Evolutionary conservation across 2,797 vertebrate species (phyloP), one percentile per base, ranked within the genome.

Genomic region (Aeoliscus strigatus): DNA sequence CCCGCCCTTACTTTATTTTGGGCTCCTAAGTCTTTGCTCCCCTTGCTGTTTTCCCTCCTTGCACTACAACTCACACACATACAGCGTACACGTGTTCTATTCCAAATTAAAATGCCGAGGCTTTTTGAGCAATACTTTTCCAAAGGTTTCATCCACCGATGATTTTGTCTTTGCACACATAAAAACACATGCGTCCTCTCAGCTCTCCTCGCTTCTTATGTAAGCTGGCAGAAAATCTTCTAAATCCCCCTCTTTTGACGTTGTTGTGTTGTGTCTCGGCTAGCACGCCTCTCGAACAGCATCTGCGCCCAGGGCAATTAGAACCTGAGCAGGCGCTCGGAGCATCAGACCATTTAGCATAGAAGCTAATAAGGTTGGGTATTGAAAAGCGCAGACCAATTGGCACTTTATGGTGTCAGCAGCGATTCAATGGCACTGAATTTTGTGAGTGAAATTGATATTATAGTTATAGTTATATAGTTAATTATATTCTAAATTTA

Each of bases 281-380:
- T 63, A 68, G 49, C 35, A 30, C 38, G 51, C 48, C 41, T 53
- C 55, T 51, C 38, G 15, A 86, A 84, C 78, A 85, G 73, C 86
- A 88, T 89, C 88, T 83, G 89, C 93, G 87, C 75, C 86, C 86
- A 73, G 66, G 75, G 91, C 91, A 92, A 94, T 93, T 91, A 92
- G 91, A 93, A 80, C 74, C 57, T 67, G 73, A 18, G 84, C 87
- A 66, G 46, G 48, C 53, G 63, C 50, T 66, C 30, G 57, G 70
- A 26, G 67, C 74, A 77, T 73, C 69, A 59, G 75, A 77, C 50
- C 71, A 74, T 72, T 79, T 83, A 80, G 75, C 77, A 73, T 44
- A 42, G 39, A 55, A 41, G 68, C 76, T 79, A 83, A 80, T 74
- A 65, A 70, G 78, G 44, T 35, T 5, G 53, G 33, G 56, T 56